Percentiles rank a stretch among this genome's conserved stretches.
Conservation (phyloP, 1,140 invertebrate genomes). For the Dufourea novaeangliae region DNA sequence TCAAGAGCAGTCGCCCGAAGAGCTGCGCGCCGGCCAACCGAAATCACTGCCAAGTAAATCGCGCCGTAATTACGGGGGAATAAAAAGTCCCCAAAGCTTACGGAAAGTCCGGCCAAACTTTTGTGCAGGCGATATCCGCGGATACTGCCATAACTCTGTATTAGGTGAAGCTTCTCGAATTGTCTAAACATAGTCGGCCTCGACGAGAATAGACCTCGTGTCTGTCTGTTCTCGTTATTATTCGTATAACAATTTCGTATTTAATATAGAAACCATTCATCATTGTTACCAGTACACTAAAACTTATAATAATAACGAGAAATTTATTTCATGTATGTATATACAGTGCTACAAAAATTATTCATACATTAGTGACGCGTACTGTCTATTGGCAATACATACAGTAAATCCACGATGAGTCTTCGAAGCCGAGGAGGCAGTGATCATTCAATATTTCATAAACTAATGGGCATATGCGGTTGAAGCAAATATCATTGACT, state of each 20-base stretch:
- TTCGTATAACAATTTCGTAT: not conserved
- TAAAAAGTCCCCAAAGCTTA: slow-evolving; percentile 24
- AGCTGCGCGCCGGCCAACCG: slow-evolving; percentile 26
- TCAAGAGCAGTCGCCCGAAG: not conserved
- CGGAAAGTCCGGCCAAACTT: slow-evolving; percentile 29
- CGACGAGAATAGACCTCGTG: slow-evolving; percentile 20
- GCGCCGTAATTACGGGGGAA: slow-evolving; percentile 28
- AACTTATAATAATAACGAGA: no score
- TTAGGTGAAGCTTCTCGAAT: slow-evolving; percentile 33
- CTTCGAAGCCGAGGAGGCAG: no score
- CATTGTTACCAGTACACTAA: no score
- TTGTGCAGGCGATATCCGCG: slow-evolving; percentile 25
- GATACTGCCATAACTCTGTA: slow-evolving; percentile 11
- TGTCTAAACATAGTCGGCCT: slow-evolving; percentile 39
- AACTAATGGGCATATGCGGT: no score
- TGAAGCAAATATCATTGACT: no score
- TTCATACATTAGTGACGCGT: no score
- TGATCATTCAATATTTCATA: no score
- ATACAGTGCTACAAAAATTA: no score
- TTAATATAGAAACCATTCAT: no score
- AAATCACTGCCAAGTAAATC: slow-evolving; percentile 32
- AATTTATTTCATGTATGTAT: no score
- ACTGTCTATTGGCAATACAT: no score
- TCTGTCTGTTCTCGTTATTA: not conserved
- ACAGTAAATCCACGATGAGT: no score